Evolutionary conservation across 2,888 invertebrate species (phyloP).

Genomic region (Lycaena phlaeas): DNA sequence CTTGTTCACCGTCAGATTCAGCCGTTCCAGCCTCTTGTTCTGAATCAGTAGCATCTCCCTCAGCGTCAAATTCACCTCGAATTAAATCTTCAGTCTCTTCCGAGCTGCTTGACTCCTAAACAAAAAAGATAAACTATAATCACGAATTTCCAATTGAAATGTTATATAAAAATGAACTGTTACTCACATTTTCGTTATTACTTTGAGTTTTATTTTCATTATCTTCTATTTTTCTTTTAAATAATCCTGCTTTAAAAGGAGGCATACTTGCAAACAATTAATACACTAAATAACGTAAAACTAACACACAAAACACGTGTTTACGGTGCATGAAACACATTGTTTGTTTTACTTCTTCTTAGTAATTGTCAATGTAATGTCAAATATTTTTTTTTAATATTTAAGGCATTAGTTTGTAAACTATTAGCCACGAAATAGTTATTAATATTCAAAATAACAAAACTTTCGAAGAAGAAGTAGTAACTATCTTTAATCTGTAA

Average conservation of each 20-base stretch:
- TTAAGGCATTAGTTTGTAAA: no score
- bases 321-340: neutral
- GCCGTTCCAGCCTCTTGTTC: constrained; percentile 56
- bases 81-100: constrained; percentile 34
- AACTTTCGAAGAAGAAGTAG: no score
- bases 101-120: constrained; percentile 24
- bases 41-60: constrained; percentile 46
- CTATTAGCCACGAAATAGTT: no score
- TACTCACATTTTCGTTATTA: constrained; percentile 28
- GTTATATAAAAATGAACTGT: neutral
- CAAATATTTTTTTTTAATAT: no score
- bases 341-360: neutral
- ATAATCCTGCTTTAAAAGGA: constrained; percentile 47
- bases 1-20: constrained; percentile 50
- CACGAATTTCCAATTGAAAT: constrained; percentile 7
- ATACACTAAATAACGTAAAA: constrained; percentile 6
- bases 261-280: constrained; percentile 40
- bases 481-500: no score
- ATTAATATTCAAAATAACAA: no score
- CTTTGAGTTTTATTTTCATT: constrained; percentile 24
- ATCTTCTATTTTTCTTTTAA: constrained; percentile 43
- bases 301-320: constrained; percentile 9
- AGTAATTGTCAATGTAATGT: no score
- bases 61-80: constrained; percentile 34
- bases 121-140: constrained; percentile 4